Base-by-base conservation (phyloP, 2,888 invertebrate species). In the Thumatha senex region DNA sequence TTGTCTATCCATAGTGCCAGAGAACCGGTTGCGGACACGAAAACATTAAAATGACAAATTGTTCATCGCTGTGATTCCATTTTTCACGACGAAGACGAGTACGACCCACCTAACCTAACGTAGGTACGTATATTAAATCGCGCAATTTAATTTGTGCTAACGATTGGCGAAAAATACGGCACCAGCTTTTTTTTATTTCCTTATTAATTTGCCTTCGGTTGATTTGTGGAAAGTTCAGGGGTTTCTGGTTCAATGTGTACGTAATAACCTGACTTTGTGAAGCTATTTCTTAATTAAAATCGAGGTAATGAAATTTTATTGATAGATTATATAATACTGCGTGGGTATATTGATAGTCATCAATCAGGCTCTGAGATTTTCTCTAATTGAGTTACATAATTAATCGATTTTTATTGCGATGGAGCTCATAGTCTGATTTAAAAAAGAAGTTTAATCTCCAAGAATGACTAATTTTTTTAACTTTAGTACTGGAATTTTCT, bases 1-100 rank as follows among this genome's bases (percentile, higher is more conserved):
- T 82, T 70, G 76, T 80, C 74, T 77, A 80, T 78, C 76, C 77
- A 80, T 82, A 81, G 74, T 77, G 69, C 69, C 58, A 46, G 50
- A 66, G 58, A 64, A 63, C 69, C 70, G 70, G 74, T 67, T 73
- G 81, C 72, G 74, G 78, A 82, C 82, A 79, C 70, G 78, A 79
- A 78, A 79, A 79, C 83, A 84, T 86, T 84, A 85, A 83, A 86
- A 86, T 86, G 84, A 86, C 84, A 85, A 85, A 86, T 86, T 73
- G 83, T 82, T 76, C 72, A 76, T 77, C 72, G 77, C 80, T 74
- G 72, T 76, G 76, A 80, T 82, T 80, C 80, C 80, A 86, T 86
- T 86, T 85, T 85, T 86, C 85, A 84, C 68, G 57, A 59, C 67
- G 75, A 78, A 81, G 75, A 73, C 80, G 76, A 24, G 74, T 78